Evolutionary conservation across 2,797 vertebrate species (phyloP), one percentile per base, ranked within the genome.

Genomic region (Sebastes kiyomatsui): DNA sequence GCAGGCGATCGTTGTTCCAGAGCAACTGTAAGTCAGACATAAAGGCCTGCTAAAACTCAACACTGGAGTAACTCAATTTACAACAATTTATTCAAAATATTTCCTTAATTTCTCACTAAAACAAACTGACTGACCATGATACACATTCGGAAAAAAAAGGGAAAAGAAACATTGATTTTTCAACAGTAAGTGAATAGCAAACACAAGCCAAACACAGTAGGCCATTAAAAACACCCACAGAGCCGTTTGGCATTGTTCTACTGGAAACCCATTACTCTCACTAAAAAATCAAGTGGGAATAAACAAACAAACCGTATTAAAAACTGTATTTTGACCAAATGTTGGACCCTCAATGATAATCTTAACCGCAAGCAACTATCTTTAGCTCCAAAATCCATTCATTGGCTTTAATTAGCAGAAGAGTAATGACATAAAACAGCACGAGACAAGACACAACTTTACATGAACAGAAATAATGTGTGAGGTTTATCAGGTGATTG

Each of bases 191-290:
- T 87, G 82, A 87, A 84, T 75, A 80, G 35, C 54, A 85, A 92
- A 83, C 78, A 80, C 65, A 78, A 78, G 69, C 67, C 68, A 83
- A 86, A 91, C 87, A 75, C 87, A 91, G 79, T 81, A 27, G 68
- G 83, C 79, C 81, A 80, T 86, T 87, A 88, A 77, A 92, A 92
- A 91, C 90, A 88, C 84, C 83, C 81, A 89, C 87, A 82, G 86
- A 84, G 82, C 72, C 62, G 66, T 89, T 88, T 89, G 90, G 88
- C 82, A 84, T 79, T 85, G 87, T 88, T 86, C 73, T 72, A 81
- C 72, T 71, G 75, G 79, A 88, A 88, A 82, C 77, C 52, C 73
- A 74, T 78, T 87, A 83, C 82, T 87, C 80, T 60, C 27, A 78
- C 73, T 32, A 55, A 86, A 72, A 67, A 27, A 80, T 79, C 82